These are phyloP conservation scores for Physella acuta DNA, from an alignment of 1,140 invertebrate species.

Conservation along the genomic window DNA sequence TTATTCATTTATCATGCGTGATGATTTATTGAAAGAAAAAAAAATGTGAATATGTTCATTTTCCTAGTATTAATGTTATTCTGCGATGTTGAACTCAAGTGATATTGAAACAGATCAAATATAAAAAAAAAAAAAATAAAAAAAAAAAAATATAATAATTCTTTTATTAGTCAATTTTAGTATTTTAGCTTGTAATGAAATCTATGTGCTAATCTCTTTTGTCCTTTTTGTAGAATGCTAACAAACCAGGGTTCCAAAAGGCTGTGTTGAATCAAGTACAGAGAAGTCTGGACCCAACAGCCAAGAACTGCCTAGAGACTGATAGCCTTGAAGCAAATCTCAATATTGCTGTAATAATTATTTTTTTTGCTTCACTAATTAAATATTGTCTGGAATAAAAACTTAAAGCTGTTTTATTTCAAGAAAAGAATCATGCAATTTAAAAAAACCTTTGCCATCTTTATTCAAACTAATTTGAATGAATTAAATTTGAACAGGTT, in stretches of 20 bases:
- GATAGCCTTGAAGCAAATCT: constrained; percentile 51
- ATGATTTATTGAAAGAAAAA: neutral
- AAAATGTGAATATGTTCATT: neutral
- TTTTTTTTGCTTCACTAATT: neutral
- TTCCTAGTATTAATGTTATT: neutral
- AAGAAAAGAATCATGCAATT: neutral
- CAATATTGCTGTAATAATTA: constrained; percentile 39
- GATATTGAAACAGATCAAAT: too few relatives aligned
- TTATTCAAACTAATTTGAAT: too few relatives aligned
- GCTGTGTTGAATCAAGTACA: constrained; percentile 39
- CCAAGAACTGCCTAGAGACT: constrained; percentile 39
- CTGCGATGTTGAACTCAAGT: too few relatives aligned
- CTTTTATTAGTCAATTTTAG: too few relatives aligned
- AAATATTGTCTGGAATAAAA: neutral
- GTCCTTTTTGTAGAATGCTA: constrained; percentile 6
- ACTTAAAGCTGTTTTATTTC: neutral
- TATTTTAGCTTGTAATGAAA: too few relatives aligned
- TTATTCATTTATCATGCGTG: neutral
- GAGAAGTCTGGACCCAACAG: constrained; percentile 44
- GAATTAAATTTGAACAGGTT: constrained; percentile 39
- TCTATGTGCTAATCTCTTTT: too few relatives aligned
- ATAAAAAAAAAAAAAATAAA: too few relatives aligned
- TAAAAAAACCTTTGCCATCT: neutral
- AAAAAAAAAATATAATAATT: too few relatives aligned
- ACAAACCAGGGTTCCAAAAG: constrained; percentile 36